Evolutionary conservation across 2,113 vertebrate genomes (phyloP), one percentile per base, ranked within the genome.

Genomic region (Chamaetylas fuelleborni): DNA sequence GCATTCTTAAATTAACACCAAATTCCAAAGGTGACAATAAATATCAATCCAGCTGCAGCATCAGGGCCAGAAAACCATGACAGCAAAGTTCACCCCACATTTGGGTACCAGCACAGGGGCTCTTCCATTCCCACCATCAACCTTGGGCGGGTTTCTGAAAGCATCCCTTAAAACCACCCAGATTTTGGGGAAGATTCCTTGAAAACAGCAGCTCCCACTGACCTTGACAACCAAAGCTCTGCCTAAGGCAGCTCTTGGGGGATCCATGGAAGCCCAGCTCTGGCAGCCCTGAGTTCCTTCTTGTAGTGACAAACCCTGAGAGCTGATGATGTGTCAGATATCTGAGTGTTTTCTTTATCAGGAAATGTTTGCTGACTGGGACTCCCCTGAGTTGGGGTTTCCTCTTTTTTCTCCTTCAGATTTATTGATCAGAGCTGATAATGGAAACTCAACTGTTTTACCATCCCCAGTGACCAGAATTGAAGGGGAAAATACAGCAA

Each of bases 301-400:
- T 72, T 86, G 95, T 77, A 97, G 86, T 24, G 28, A 77, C 88
- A 96, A 93, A 95, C 89, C 92, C 95, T 95, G 47, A 23, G 47
- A 48, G 47, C 47, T 96, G 98, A 97, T 96, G 98, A 98, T 80
- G 95, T 90, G 97, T 88, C 97, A 98, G 98, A 98, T 97, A 98
- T 97, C 98, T 64, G 96, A 97, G 92, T 97, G 98, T 97, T 98
- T 98, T 96, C 97, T 98, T 98, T 96, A 97, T 97, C 97, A 86
- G 85, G 26, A 94, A 95, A 95, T 92, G 96, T 96, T 97, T 97
- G 95, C 97, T 96, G 97, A 97, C 97, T 95, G 95, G 97, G 97
- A 97, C 96, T 97, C 97, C 97, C 97, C 96, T 53, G 87, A 90
- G 86, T 3, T 74, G 80, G 88, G 89, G 36, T 93, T 95, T 95